Evolutionary conservation across 92 coral and sea anemone species (phyloP).

Genomic region (Scolanthus callimorphus): DNA sequence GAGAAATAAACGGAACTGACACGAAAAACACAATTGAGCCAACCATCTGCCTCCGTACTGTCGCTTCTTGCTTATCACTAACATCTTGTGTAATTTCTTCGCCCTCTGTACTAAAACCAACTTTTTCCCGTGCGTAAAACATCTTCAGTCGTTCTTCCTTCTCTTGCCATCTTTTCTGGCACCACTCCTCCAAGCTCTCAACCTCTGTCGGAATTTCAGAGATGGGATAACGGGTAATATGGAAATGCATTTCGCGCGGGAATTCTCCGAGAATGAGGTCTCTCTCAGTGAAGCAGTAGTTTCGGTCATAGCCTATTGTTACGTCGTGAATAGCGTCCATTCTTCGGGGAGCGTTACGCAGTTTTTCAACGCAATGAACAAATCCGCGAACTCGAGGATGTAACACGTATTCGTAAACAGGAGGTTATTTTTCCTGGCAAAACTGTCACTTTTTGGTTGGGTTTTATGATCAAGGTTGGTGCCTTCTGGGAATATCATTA

Average conservation of each 20-base stretch:
- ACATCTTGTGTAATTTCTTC: constrained; percentile 7
- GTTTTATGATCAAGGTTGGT: constrained; percentile 67
- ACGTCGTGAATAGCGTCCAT: constrained; percentile 87
- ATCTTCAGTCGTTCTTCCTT: constrained; percentile 66
- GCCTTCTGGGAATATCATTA: constrained; percentile 93
- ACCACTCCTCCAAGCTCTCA: constrained; percentile 80
- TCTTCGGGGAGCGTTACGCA: constrained; percentile 48
- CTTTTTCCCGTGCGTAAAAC: constrained; percentile 51
- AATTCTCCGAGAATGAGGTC: constrained; percentile 80
- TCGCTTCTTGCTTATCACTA: constrained; percentile 6
- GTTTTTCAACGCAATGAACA: constrained; percentile 76
- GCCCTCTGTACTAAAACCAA: constrained; percentile 5
- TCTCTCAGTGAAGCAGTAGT: constrained; percentile 65
- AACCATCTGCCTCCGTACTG: constrained; percentile 3
- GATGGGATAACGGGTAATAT: constrained; percentile 67
- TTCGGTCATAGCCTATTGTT: constrained; percentile 75
- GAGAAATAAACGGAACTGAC: not conserved
- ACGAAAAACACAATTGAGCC: constrained; percentile 12
- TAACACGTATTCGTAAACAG: constrained; percentile 68
- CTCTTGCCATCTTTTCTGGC: constrained; percentile 69
- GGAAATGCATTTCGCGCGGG: constrained; percentile 87
- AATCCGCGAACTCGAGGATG: constrained; percentile 93
- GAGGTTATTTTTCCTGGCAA: constrained; percentile 83
- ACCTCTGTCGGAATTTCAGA: constrained; percentile 54
- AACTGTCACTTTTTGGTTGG: constrained; percentile 64